Base-by-base conservation (phyloP, 1,140 invertebrate genomes). In the Conopomorpha cramerella region DNA sequence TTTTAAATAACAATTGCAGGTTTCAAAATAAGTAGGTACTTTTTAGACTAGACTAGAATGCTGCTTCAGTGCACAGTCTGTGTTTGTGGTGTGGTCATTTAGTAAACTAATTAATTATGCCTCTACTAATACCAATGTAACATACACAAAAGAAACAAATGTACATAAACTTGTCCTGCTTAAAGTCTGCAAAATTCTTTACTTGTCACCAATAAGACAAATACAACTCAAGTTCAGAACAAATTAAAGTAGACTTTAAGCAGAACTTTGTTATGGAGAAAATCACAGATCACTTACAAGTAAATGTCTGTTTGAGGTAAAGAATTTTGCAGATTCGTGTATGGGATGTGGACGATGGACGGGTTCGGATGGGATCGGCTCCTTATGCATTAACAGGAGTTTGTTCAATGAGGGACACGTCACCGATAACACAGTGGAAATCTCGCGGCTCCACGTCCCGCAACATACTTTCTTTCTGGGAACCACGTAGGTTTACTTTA, bases 161-260 rank as follows among this genome's bases (percentile, higher is more conserved):
- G n/a, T n/a, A n/a, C n/a, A n/a, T n/a, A n/a, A n/a, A n/a, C n/a
- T n/a, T n/a, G n/a, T 18, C 36, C 23, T 16, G 43, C 43, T 45
- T 45, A 45, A 45, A 45, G 43, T 45, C 59, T 76, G 70, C 70
- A 72, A 76, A 76, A 76, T 76, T 72, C 66, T 76, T 76, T 76
- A 70, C 56, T 35, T 41, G n/a, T 25, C 39, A 30, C 25, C 38
- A 45, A 39, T 11, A 32, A n/a, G n/a, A n/a, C n/a, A n/a, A 41
- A 16, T 23, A 27, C 39, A 16, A 25, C 6, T 42, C 18, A 15
- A n/a, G 8, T 39, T 28, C 27, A 18, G 27, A 23, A 17, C 12
- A 31, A 36, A 39, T 11, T 25, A 43, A 35, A 29, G 26, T 31
- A 66, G 71, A 76, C 71, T 76, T 72, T 76, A 72, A 76, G 71